Percentiles rank a stretch among this genome's conserved stretches.
Conservation (phyloP, 2,888 invertebrate species). For the Eupithecia centaureata region DNA sequence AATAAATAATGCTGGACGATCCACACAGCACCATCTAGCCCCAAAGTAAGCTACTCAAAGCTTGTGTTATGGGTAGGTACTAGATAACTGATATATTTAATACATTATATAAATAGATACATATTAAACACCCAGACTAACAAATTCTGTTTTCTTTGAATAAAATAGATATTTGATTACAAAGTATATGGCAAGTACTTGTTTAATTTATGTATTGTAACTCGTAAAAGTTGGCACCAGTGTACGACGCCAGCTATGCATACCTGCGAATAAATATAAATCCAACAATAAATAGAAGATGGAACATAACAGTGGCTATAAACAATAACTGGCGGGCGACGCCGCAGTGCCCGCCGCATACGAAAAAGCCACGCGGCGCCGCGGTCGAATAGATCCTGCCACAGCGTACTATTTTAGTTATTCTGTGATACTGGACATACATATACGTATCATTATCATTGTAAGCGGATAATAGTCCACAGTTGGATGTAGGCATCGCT, state of each 20-base stretch:
- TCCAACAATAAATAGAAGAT: constrained; percentile 28
- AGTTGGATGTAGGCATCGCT: background rate
- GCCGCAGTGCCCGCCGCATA: constrained; percentile 39
- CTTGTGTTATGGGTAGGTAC: too few relatives aligned
- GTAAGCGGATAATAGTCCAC: too few relatives aligned
- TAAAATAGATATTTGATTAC: too few relatives aligned
- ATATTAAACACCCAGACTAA: too few relatives aligned
- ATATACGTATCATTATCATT: background rate
- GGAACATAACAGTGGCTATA: constrained; percentile 35
- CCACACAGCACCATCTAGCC: too few relatives aligned
- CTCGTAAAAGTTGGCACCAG: background rate
- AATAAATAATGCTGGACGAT: too few relatives aligned
- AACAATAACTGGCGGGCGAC: constrained; percentile 36
- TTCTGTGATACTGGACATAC: background rate
- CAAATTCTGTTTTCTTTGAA: too few relatives aligned
- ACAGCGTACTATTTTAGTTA: background rate
- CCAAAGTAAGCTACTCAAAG: too few relatives aligned
- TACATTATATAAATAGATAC: too few relatives aligned
- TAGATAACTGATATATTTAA: too few relatives aligned
- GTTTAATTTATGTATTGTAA: background rate
- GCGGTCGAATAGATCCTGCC: constrained; percentile 9
- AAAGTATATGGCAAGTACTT: background rate
- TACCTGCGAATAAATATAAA: background rate
- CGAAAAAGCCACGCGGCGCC: constrained; percentile 25
- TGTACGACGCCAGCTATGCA: background rate